Percentiles rank a stretch among this genome's conserved stretches.
These are phyloP conservation scores for Drosophila seclusa DNA, from an alignment of 2,888 invertebrate genomes.

Conservation along the genomic window DNA sequence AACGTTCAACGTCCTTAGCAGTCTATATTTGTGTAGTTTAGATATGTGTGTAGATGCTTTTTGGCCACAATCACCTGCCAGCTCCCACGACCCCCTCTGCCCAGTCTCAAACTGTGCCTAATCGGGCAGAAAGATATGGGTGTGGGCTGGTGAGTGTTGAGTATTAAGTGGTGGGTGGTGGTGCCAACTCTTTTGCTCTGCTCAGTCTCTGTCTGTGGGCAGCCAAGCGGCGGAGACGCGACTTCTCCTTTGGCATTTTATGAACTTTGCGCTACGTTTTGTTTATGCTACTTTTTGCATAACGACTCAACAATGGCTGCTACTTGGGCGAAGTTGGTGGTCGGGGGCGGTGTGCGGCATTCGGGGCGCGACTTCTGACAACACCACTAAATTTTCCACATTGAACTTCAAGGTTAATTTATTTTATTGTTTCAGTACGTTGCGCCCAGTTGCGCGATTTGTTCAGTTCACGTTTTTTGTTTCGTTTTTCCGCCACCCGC, in stretches of 20 bases:
- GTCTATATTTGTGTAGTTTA: background rate
- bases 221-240: slow-evolving; percentile 30
- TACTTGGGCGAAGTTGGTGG: background rate
- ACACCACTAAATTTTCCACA: slow-evolving; percentile 51
- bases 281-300: slow-evolving; percentile 44
- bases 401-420: slow-evolving; percentile 73
- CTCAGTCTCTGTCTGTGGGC: slow-evolving; percentile 16
- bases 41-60: background rate
- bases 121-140: slow-evolving; percentile 45
- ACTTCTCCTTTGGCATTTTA: slow-evolving; percentile 34
- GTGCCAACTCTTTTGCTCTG: slow-evolving; percentile 23
- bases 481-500: background rate
- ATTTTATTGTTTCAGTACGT: slow-evolving; percentile 63
- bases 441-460: slow-evolving; percentile 33
- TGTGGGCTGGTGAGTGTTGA: background rate
- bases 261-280: slow-evolving; percentile 41
- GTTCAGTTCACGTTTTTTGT: slow-evolving; percentile 5
- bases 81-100: background rate
- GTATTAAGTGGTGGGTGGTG: background rate
- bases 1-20: slow-evolving; percentile 7
- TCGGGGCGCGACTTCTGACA: slow-evolving; percentile 24
- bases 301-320: slow-evolving; percentile 32
- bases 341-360: background rate
- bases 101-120: slow-evolving; percentile 31
- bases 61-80: slow-evolving; percentile 20